Base-by-base conservation (phyloP, 2,797 vertebrate species). In the Neopelma chrysocephalum region DNA sequence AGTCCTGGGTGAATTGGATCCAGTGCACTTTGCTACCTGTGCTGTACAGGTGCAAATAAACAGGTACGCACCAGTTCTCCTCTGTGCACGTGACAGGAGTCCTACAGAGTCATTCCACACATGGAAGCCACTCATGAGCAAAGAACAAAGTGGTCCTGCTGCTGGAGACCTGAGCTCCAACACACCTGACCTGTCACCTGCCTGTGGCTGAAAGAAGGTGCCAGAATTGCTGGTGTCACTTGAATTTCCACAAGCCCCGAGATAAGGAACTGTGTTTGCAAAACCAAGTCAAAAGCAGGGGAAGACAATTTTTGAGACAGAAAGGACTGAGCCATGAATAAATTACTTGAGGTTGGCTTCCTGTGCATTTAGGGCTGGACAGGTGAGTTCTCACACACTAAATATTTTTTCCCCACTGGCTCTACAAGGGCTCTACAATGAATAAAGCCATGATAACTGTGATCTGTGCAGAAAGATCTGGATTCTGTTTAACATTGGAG, bases 41-140 rank as follows among this genome's bases (percentile, higher is more conserved):
- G 42, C 20, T 53, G 13, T 34, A 36, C 42, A 34, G 26, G 47
- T 70, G 20, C 36, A 60, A 60, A 79, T 11, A 48, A 73, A 15
- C 21, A 38, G 60, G 15, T 32, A 34, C 1, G 1, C 36, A 45
- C 21, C 21, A 48, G 11, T 29, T 71, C 12, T 60, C 48, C 68
- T 69, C 42, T 1, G 0, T 4, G 26, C 16, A 27, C 4, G 10
- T 18, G 5, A 27, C 5, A 3, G 22, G 50, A 25, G 12, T 48
- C 64, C 68, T 1, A 0, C 0, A 3, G 77, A 3, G 8, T 40
- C 25, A 20, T 2, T 15, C 32, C 22, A 5, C 15, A 6, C 1
- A 0, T 5, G 34, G 60, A 40, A 70, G 12, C 42, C 1, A 1
- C 43, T 73, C 38, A 13, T 4, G 5, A 66, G 38, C 56, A 70